phyloP scores from a whole-genome alignment of 64 coral and sea anemone genomes.

The Trachythela sp. region DNA sequence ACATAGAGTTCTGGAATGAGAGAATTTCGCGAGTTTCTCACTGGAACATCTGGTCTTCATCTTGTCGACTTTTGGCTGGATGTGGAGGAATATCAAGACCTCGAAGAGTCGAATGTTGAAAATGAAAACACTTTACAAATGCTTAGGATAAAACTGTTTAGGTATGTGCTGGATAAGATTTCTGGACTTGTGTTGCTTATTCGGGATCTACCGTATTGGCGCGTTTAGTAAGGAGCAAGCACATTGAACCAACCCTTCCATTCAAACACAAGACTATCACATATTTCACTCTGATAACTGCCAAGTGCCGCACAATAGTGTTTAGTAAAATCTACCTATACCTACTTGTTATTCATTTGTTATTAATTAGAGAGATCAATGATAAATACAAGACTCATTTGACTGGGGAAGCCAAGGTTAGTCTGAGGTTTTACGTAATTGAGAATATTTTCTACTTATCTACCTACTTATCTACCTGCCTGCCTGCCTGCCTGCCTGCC shows the following conservation, averaged over 20 bases:
- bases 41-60: conserved; percentile 70
- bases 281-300: no score
- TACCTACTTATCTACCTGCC: no score
- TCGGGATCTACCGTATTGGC: no score
- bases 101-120: conserved; percentile 53
- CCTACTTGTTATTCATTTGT: not conserved
- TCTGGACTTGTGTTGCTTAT: not conserved
- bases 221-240: no score
- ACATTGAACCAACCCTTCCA: no score
- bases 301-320: no score
- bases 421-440: no score
- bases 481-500: no score
- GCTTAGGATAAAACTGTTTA: conserved; percentile 69
- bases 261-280: no score
- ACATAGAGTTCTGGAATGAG: conserved; percentile 74
- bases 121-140: conserved; percentile 67
- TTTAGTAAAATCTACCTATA: no score
- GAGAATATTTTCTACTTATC: no score
- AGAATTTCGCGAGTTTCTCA: conserved; percentile 66
- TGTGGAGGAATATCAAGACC: conserved; percentile 78
- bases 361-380: conserved; percentile 66
- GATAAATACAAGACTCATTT: conserved; percentile 92
- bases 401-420: conserved; percentile 83
- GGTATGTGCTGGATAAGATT: conserved; percentile 32
- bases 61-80: conserved; percentile 96